Conservation (phyloP, 2,888 invertebrate genomes). For the Strigamia maritima region DNA sequence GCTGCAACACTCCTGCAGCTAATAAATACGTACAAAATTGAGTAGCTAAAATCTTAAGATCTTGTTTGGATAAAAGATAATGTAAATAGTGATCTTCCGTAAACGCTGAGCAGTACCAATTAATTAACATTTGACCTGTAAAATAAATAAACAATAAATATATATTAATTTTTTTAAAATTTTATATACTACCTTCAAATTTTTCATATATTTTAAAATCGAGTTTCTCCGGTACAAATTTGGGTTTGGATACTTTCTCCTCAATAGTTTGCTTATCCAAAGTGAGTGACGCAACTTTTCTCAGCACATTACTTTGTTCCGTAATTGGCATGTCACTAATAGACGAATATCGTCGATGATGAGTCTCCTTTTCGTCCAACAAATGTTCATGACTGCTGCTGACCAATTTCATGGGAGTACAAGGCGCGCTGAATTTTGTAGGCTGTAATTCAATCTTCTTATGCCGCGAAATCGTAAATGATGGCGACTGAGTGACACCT, state of each 20-base stretch:
- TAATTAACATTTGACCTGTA: slow-evolving; percentile 86
- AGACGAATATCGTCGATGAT: slow-evolving; percentile 40
- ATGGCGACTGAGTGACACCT: slow-evolving; percentile 21
- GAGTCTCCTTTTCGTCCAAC: slow-evolving; percentile 25
- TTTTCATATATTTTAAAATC: slow-evolving; percentile 83
- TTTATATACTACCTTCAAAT: slow-evolving; percentile 75
- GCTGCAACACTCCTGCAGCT: slow-evolving; percentile 78
- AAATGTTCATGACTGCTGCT: slow-evolving; percentile 26
- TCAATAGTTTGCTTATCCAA: slow-evolving; percentile 68
- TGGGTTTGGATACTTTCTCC: slow-evolving; percentile 65
- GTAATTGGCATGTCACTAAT: slow-evolving; percentile 41
- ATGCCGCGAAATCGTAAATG: slow-evolving; percentile 63
- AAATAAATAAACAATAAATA: slow-evolving; percentile 43
- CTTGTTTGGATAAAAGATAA: slow-evolving; percentile 64
- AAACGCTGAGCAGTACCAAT: slow-evolving; percentile 79
- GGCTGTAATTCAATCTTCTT: slow-evolving; percentile 63
- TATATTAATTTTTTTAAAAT: background rate
- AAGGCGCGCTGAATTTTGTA: slow-evolving; percentile 48
- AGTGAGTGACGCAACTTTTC: slow-evolving; percentile 80
- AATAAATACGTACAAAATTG: slow-evolving; percentile 85
- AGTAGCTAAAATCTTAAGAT: slow-evolving; percentile 70
- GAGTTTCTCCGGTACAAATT: slow-evolving; percentile 78
- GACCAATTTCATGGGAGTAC: slow-evolving; percentile 38
- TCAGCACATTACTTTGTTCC: slow-evolving; percentile 62
- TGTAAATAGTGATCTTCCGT: slow-evolving; percentile 67